Evolutionary conservation across 2,113 vertebrate species (phyloP), one percentile per base, ranked within the genome.

Genomic region (Syrmaticus mikado): DNA sequence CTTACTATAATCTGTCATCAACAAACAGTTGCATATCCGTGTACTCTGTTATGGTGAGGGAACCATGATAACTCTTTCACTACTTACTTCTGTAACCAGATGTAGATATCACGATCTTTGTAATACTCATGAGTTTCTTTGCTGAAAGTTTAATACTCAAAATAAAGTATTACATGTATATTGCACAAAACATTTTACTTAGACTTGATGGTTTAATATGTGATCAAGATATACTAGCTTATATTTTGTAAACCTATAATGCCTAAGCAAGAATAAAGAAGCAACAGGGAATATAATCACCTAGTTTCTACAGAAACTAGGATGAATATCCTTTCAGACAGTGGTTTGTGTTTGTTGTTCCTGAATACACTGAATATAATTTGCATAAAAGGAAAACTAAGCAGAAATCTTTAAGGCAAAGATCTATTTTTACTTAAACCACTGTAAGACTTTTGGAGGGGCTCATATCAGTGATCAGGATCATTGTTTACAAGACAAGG

Each of bases 111-210:
- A 1, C 32, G 85, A 55, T 78, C 67, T 53, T 18, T 64, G 82
- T 28, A 36, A 43, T 88, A 80, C 19, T 81, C 46, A 46, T 1
- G 0, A 85, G 10, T 71, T 84, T n/a, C 36, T 64, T 73, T 77
- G 11, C 48, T 83, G 70, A 78, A 88, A 83, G 55, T 18, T 81
- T 86, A 90, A 64, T 19, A 32, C 30, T 82, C 34, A 77, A 81
- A 95, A 83, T 34, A 27, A 78, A 50, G 8, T 32, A 48, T 89
- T 61, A 41, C 57, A 17, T 86, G 52, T 57, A 36, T n/a, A 28
- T 40, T 95, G 80, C 90, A 55, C 15, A 91, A 90, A 72, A 36
- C 60, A 77, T 48, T 93, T 90, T 43, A 83, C 34, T 89, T 78
- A 62, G 25, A 77, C 36, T 80, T 71, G 45, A 70, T 71, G 21